Evolutionary conservation across 2,113 vertebrate species (phyloP).

Genomic region (Epinephelus moara): DNA sequence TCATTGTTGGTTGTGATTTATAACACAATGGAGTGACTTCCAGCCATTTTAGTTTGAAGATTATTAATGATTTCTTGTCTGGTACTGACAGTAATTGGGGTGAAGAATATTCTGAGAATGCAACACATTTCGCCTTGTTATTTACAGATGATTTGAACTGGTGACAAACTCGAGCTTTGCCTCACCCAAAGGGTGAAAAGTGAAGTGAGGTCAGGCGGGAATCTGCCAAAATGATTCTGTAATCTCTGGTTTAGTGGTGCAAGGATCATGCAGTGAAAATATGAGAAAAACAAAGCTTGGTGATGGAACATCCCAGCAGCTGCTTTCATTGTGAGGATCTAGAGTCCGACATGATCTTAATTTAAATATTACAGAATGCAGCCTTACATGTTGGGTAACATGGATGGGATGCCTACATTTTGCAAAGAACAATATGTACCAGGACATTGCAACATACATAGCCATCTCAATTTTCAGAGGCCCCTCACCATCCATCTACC

Average conservation of each 20-base stretch:
- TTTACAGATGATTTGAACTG: conserved; percentile 46
- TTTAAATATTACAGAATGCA: conserved; percentile 28
- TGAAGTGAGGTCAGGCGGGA: conserved; percentile 55
- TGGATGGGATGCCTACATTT: background rate
- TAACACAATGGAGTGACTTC: conserved; percentile 22
- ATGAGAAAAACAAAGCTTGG: conserved; percentile 49
- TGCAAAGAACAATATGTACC: conserved; percentile 18
- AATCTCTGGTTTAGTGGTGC: conserved; percentile 47
- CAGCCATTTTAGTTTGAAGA: conserved; percentile 7
- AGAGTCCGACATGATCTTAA: conserved; percentile 16
- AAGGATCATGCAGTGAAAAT: conserved; percentile 52
- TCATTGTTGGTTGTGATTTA: background rate
- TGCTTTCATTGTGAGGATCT: conserved; percentile 34
- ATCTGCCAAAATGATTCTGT: conserved; percentile 55
- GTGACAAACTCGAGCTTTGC: conserved; percentile 21
- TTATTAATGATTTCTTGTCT: conserved; percentile 29
- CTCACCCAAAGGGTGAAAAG: conserved; percentile 51
- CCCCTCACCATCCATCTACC: background rate
- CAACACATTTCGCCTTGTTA: conserved; percentile 23
- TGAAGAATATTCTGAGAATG: conserved; percentile 12
- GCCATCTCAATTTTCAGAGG: conserved; percentile 24
- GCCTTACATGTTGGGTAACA: background rate
- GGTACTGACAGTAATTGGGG: conserved; percentile 20
- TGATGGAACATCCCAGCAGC: conserved; percentile 41
- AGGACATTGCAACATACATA: background rate